Conservation (phyloP, 2,113 vertebrate genomes). For the Phoxinus phoxinus region DNA sequence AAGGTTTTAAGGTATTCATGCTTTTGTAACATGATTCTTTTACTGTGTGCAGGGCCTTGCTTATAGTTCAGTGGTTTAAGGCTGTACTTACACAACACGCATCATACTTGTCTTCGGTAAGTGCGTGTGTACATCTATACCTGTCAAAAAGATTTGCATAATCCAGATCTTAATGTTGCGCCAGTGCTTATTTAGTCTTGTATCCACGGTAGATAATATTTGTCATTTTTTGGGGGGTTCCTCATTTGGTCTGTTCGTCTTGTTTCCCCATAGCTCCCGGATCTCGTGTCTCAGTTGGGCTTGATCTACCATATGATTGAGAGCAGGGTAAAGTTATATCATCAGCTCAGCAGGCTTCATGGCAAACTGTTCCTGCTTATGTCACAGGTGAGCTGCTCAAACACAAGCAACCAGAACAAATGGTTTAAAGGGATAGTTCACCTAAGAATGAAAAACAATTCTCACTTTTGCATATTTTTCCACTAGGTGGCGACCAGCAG, state of each 20-base stretch:
- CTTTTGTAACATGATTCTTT: background rate
- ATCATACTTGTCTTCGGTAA: slow-evolving; percentile 95
- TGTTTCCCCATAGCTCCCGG: slow-evolving; percentile 82
- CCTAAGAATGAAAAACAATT: background rate
- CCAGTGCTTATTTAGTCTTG: background rate
- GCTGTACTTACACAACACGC: slow-evolving; percentile 89
- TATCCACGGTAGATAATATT: background rate
- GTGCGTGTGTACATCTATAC: slow-evolving; percentile 58
- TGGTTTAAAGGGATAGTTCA: background rate
- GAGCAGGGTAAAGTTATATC: slow-evolving; percentile 92
- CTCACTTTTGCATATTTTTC: background rate
- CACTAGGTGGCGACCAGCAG: slow-evolving; percentile 85
- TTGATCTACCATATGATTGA: slow-evolving; percentile 94
- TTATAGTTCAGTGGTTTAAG: slow-evolving; percentile 94
- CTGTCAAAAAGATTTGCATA: background rate
- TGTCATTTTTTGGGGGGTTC: background rate
- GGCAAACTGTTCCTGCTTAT: slow-evolving; percentile 93
- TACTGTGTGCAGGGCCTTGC: slow-evolving; percentile 78
- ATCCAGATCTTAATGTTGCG: background rate
- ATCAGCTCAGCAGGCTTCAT: slow-evolving; percentile 90
- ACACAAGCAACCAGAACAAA: background rate
- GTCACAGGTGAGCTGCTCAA: slow-evolving; percentile 81
- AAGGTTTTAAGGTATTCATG: background rate
- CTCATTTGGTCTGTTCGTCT: slow-evolving; percentile 18
- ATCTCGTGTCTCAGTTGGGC: slow-evolving; percentile 89